These are phyloP conservation scores for Diadumene lineata DNA, from an alignment of 92 coral and sea anemone species.

Conservation along the genomic window DNA sequence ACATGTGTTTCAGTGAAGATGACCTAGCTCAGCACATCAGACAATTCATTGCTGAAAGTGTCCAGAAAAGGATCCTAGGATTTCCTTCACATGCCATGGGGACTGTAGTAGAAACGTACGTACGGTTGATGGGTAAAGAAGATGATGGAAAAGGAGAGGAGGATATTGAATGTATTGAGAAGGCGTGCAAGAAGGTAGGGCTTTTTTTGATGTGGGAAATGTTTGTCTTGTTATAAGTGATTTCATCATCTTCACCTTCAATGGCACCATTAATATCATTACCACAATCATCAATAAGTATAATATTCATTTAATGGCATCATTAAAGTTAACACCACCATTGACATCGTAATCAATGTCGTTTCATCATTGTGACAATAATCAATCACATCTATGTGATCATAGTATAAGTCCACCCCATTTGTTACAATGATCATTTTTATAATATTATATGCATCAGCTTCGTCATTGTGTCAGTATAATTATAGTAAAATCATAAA, in stretches of 20 bases:
- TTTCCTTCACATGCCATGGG: constrained; percentile 91
- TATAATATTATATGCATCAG: no score
- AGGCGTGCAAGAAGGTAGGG: constrained; percentile 84
- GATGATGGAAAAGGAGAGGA: constrained; percentile 29
- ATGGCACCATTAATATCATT: neutral
- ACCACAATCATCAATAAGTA: neutral
- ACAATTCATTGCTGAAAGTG: constrained; percentile 84
- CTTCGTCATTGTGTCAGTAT: no score
- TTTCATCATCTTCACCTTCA: neutral
- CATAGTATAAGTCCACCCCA: no score
- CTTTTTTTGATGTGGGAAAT: no score
- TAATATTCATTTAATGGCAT: neutral
- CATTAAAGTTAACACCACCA: neutral
- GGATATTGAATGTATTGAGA: constrained; percentile 53
- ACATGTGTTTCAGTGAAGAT: constrained; percentile 84
- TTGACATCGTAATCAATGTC: neutral
- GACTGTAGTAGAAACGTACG: constrained; percentile 68
- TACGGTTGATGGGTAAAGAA: constrained; percentile 48
- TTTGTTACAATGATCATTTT: no score
- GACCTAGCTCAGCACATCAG: constrained; percentile 79
- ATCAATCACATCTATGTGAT: no score
- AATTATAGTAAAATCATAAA: no score
- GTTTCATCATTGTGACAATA: neutral
- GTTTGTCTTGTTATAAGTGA: no score
- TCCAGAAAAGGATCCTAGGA: constrained; percentile 95